These are phyloP conservation scores for Riptortus pedestris DNA, from an alignment of 1,140 invertebrate species.

Conservation along the genomic window DNA sequence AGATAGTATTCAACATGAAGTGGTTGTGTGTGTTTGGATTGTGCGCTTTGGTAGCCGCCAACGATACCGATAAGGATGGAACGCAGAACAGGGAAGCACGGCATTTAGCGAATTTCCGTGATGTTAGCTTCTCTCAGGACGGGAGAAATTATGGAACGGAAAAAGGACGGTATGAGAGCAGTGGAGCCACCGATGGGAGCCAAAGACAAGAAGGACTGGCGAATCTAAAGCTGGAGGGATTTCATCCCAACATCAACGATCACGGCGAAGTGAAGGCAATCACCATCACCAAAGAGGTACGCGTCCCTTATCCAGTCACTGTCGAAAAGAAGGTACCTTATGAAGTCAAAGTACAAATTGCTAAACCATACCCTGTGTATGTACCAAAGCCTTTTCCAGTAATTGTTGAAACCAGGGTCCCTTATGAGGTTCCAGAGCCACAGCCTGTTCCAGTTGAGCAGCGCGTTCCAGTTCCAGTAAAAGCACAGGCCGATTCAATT, in stretches of 20 bases:
- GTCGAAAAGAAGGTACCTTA: conserved; percentile 36
- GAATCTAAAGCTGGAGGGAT: conserved; percentile 17
- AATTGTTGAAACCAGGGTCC: conserved; percentile 35
- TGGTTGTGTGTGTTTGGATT: too few species aligned
- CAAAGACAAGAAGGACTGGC: not conserved
- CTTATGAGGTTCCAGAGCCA: conserved; percentile 37
- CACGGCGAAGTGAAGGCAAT: conserved; percentile 47
- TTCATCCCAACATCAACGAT: conserved; percentile 1
- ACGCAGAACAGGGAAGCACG: too few species aligned
- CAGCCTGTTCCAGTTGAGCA: conserved; percentile 48
- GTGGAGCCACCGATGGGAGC: conserved; percentile 13
- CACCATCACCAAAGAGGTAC: conserved; percentile 50
- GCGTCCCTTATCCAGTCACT: conserved; percentile 20
- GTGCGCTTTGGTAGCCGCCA: too few species aligned
- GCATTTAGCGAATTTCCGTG: too few species aligned
- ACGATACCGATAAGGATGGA: too few species aligned
- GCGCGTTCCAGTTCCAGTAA: conserved; percentile 43
- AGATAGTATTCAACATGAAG: too few species aligned
- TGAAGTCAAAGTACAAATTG: too few species aligned
- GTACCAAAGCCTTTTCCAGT: conserved; percentile 32
- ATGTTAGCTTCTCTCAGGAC: too few species aligned
- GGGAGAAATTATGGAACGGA: too few species aligned
- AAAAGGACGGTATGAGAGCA: too few species aligned
- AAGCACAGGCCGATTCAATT: too few species aligned
- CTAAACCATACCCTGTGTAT: conserved; percentile 46